phyloP scores from a whole-genome alignment of 2,797 vertebrate species.

The Prunella strophiata region DNA sequence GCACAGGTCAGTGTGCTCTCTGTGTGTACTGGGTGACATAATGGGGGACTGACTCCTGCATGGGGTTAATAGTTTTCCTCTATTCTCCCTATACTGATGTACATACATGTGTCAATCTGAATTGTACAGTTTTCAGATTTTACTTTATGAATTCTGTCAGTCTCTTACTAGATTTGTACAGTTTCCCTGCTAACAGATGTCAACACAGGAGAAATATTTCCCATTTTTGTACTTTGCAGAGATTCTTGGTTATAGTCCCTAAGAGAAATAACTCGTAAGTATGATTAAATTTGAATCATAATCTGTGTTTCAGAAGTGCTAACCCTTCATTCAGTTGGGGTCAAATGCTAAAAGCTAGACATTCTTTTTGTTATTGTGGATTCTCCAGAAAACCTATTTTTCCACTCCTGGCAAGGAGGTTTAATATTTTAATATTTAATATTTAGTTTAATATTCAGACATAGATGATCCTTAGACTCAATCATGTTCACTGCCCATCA shows the following conservation, averaged over 20 bases:
- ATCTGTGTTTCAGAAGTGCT: neutral
- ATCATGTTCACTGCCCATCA: neutral
- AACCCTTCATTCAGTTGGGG: neutral
- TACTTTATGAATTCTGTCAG: neutral
- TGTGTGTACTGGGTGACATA: neutral
- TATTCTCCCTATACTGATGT: rapidly evolving
- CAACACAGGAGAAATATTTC: neutral
- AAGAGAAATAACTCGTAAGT: neutral
- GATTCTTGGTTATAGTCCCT: neutral
- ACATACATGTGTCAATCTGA: neutral
- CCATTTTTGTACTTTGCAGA: neutral
- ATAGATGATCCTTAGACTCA: neutral
- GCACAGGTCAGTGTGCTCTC: neutral
- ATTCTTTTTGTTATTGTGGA: neutral
- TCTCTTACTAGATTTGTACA: neutral
- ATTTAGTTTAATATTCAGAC: neutral
- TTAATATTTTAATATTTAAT: neutral
- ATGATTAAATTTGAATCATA: neutral
- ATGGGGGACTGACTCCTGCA: neutral
- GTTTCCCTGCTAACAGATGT: neutral
- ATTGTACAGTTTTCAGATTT: neutral
- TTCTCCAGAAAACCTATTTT: neutral
- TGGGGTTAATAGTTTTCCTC: neutral
- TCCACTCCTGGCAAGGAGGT: neutral
- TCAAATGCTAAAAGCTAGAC: neutral